Conservation (phyloP, 2,797 vertebrate genomes). For the Streptopelia turtur region DNA sequence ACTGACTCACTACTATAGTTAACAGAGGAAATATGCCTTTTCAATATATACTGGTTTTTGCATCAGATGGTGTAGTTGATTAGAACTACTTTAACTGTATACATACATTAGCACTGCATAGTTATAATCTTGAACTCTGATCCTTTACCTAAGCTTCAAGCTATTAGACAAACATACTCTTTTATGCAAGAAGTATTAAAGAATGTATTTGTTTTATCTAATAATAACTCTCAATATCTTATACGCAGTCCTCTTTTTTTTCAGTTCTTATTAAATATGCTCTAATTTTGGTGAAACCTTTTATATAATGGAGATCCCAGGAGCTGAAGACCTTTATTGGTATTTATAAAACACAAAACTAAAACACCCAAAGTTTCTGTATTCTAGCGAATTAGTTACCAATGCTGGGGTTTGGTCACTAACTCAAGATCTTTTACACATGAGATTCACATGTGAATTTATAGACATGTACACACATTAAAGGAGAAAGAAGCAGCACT, state of each 20-base stretch:
- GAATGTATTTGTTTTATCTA: background rate
- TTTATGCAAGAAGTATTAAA: background rate
- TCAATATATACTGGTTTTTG: background rate
- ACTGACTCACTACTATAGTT: background rate
- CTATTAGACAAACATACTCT: background rate
- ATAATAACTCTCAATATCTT: background rate
- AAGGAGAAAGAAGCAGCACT: background rate
- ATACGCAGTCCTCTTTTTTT: background rate
- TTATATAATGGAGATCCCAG: background rate
- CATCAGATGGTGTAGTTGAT: background rate
- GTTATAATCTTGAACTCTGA: background rate
- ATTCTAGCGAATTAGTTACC: background rate
- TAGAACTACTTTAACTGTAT: background rate
- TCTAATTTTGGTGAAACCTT: background rate
- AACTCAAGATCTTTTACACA: background rate
- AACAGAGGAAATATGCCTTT: background rate
- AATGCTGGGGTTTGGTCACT: background rate
- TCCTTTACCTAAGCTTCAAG: background rate
- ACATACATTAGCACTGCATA: background rate
- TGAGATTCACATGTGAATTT: background rate
- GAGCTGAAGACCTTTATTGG: background rate
- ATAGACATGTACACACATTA: fast-evolving
- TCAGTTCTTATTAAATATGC: background rate
- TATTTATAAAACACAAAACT: background rate
- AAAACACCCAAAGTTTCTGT: background rate